Percentiles rank a stretch among this genome's conserved stretches.
Conservation (phyloP, 2,797 vertebrate genomes). For the Platalea minor region DNA sequence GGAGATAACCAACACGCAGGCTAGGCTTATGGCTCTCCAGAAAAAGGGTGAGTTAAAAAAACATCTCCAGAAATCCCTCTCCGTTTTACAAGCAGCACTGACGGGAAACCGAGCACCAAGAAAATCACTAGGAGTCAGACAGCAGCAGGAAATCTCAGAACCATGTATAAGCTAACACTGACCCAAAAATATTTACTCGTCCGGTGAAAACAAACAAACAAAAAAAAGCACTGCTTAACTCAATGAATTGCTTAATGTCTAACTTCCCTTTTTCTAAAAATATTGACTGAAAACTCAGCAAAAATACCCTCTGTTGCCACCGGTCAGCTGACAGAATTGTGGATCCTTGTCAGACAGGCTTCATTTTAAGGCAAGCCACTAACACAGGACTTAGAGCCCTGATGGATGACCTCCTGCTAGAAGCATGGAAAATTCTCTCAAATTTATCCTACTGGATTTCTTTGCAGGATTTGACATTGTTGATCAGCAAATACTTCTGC, state of each 20-base stretch:
- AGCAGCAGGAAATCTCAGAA: neutral
- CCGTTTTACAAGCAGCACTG: neutral
- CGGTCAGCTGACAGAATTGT: neutral
- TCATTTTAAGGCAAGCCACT: conserved; percentile 13
- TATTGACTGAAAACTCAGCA: neutral
- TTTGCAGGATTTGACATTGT: conserved; percentile 31
- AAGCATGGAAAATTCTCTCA: conserved; percentile 33
- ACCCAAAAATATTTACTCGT: neutral
- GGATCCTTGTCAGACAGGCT: conserved; percentile 26
- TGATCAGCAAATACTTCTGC: conserved; percentile 45
- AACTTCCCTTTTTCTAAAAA: neutral
- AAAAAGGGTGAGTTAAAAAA: neutral
- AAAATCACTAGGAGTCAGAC: neutral
- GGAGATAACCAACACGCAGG: neutral
- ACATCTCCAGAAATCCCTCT: neutral
- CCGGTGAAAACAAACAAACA: neutral
- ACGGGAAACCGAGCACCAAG: neutral
- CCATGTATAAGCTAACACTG: neutral
- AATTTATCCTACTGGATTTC: conserved; percentile 34
- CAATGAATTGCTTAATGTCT: neutral
- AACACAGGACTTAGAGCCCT: neutral
- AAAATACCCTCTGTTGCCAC: neutral
- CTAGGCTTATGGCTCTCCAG: neutral
- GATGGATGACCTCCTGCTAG: neutral
- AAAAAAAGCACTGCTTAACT: neutral